These are phyloP conservation scores for Anaspis maculata DNA, from an alignment of 2,888 invertebrate species.

Conservation along the genomic window DNA sequence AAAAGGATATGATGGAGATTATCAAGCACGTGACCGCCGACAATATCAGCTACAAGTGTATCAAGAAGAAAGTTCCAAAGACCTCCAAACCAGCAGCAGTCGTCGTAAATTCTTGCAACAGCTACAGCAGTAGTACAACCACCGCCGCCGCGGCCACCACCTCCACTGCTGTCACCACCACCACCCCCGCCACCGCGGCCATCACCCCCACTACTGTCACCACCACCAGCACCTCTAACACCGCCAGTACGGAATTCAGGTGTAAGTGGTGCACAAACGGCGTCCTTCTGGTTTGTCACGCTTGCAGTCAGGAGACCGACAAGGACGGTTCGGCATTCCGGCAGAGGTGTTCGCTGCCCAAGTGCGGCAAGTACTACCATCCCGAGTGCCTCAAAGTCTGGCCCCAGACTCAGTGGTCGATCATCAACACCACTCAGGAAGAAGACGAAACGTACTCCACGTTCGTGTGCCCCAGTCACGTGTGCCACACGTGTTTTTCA, in stretches of 20 bases:
- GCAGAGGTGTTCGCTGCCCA: constrained; percentile 54
- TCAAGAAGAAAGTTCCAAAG: constrained; percentile 1
- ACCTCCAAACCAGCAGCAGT: constrained; percentile 2
- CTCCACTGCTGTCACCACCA: constrained; percentile 1
- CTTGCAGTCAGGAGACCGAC: constrained; percentile 45
- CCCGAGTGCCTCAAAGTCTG: constrained; percentile 64
- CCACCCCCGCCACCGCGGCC: constrained; percentile 1
- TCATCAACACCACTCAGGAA: constrained; percentile 32
- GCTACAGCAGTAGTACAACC: too few species aligned
- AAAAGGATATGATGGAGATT: too few species aligned
- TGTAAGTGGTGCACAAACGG: constrained; percentile 55
- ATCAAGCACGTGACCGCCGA: constrained; percentile 25
- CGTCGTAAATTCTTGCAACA: too few species aligned
- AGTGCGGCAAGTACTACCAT: constrained; percentile 72
- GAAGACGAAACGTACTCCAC: constrained; percentile 36
- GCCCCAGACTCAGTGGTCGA: constrained; percentile 64
- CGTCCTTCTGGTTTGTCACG: constrained; percentile 42
- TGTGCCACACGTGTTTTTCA: constrained; percentile 79
- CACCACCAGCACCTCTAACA: too few species aligned
- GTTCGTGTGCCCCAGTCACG: constrained; percentile 70
- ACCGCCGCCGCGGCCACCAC: too few species aligned
- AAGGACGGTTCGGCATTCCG: constrained; percentile 41
- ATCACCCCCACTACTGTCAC: too few species aligned
- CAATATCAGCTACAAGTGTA: constrained; percentile 9
- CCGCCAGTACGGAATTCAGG: constrained; percentile 38